Base-by-base conservation (phyloP, 1,140 invertebrate genomes). In the Oppia nitens region DNA sequence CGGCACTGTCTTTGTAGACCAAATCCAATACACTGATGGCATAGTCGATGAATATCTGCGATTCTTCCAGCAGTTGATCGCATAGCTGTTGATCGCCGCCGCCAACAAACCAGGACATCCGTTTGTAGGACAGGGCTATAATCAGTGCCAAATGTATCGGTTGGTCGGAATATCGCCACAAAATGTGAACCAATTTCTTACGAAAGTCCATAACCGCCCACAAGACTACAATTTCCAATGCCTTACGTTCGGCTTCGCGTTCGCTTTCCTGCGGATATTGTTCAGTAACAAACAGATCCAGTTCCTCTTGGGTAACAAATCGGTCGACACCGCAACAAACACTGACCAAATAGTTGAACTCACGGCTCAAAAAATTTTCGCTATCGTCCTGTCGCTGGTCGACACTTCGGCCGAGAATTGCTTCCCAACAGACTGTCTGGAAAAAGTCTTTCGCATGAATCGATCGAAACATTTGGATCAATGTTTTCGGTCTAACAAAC, bases 101-200 rank as follows among this genome's bases (percentile, higher is more conserved):
- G 11, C 51, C 55, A 17, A 62, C 64, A 52, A 62, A 66, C 11
- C 49, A 17, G 3, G 63, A 53, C 25, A 70, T 48, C 14, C 63
- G 60, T 47, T 64, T 61, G n/a, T 63, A 69, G 14, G 68, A 59
- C 61, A 68, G 63, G 9, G 65, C 65, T 24, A 68, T 58, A 20
- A 74, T 66, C 0, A 75, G 63, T 26, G 73, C 73, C 28, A 74
- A 59, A 28, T 73, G 70, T 12, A 75, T 70, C 0, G 73, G 73
- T 47, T 74, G 70, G 53, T 72, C 71, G 21, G 69, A 66, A 29
- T 67, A 64, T 57, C 70, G 70, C 73, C 73, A 74, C 20, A 75
- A 56, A 3, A 71, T 64, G 52, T 72, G 72, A 0, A 69, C 71
- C 26, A 75, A 60, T 53, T 70, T 66, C 3, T 57, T 50, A n/a